These are phyloP conservation scores for Siniperca obscura DNA, from an alignment of 2,797 vertebrate genomes.

Conservation along the genomic window DNA sequence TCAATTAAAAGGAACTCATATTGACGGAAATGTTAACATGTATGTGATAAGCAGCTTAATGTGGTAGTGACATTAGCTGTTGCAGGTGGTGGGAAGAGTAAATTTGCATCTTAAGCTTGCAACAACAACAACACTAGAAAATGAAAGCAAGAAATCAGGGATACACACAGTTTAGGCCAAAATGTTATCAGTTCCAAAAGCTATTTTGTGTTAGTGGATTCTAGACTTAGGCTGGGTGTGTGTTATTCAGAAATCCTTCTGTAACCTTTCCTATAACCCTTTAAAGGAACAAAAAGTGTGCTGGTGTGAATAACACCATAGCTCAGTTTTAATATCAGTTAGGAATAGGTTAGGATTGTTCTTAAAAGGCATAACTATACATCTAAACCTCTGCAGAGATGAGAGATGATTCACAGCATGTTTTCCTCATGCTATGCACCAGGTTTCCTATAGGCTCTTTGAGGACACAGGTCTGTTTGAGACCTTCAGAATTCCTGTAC, in stretches of 20 bases:
- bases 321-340: background rate
- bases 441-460: conserved; percentile 96
- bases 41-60: conserved; percentile 11
- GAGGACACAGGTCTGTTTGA: conserved; percentile 95
- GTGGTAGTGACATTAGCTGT: background rate
- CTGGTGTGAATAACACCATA: background rate
- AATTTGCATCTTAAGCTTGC: conserved; percentile 2
- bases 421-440: conserved; percentile 25
- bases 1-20: conserved; percentile 2
- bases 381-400: background rate
- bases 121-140: background rate
- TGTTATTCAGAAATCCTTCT: background rate
- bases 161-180: background rate
- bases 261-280: background rate
- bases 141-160: background rate
- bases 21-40: background rate
- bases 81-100: background rate
- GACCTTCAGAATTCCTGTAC: conserved; percentile 95
- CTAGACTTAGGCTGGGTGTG: background rate
- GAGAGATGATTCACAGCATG: background rate
- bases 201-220: background rate
- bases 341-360: background rate
- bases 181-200: background rate
- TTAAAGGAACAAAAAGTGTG: background rate
- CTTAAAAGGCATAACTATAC: too few species aligned